Base-by-base conservation (phyloP, 2,888 invertebrate genomes). In the Netelia virgata region DNA sequence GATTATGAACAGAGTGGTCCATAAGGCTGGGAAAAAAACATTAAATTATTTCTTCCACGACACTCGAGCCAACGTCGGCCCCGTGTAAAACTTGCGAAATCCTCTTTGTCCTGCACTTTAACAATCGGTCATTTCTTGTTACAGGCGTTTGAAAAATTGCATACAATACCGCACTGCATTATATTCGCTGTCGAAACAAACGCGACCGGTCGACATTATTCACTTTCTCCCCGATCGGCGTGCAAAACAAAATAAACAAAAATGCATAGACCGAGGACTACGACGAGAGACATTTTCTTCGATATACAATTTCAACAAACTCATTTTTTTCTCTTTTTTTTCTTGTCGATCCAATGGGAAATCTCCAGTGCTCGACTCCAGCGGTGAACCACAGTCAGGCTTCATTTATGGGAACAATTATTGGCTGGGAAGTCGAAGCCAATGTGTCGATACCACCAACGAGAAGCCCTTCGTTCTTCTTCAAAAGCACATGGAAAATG, bases 391-490 rank as follows among this genome's bases (percentile, higher is more conserved):
- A 3, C 93, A 93, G 0, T 88, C 95, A 0, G 95, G 95, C 1
- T 95, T 96, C 88, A 89, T 95, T 0, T 95, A 95, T 86, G 96
- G 96, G 0, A 95, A 95, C 84, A 96, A 95, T 90, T 94, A 94
- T 72, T 96, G 96, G 96, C 87, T 95, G 50, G 96, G 96, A 11
- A 94, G 94, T 23, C 93, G 93, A 57, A 92, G 92, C 55, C 94
- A 95, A 16, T 96, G 96, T 88, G 86, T 91, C 1, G 94, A 95
- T 1, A 90, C 94, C 0, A 84, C 86, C 0, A 92, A 93, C 64
- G 89, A 79, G 0, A 86, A 79, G 16, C 90, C 90, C 3, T 83
- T 94, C 6, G 85, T 90, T 41, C 80, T 94, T 1, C 82, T 89
- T 28, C 75, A 88, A 5, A 87, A 89, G 9, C 50, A 82, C 47